These are phyloP conservation scores for Chrysolina haemoptera DNA, from an alignment of 2,888 invertebrate genomes.

Conservation along the genomic window DNA sequence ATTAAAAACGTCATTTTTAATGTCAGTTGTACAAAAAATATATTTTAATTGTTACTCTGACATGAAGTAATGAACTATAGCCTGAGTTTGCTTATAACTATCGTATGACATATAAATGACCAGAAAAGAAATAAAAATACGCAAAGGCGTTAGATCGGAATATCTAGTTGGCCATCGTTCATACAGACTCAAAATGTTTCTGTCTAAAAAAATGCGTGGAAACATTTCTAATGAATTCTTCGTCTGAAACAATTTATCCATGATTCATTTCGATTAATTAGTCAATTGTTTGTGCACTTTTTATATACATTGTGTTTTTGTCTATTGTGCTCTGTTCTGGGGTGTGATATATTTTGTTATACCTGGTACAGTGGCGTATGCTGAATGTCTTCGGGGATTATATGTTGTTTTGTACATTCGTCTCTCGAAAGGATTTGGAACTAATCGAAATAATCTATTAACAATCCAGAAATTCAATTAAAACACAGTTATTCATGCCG, in stretches of 20 bases:
- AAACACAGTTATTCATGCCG: slow-evolving; percentile 6
- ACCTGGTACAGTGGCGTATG: slow-evolving; percentile 70
- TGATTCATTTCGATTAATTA: slow-evolving; percentile 11
- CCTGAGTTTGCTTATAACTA: too few species aligned
- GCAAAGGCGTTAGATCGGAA: too few species aligned
- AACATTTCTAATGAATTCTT: too few species aligned
- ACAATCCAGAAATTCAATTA: slow-evolving; percentile 39
- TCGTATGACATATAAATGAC: too few species aligned
- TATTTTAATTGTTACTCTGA: too few species aligned
- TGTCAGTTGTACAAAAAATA: too few species aligned
- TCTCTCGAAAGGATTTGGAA: slow-evolving; percentile 71
- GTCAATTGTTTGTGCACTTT: slow-evolving; percentile 27
- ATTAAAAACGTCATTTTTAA: too few species aligned
- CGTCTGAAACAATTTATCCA: background rate
- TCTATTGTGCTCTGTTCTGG: slow-evolving; percentile 34
- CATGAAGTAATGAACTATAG: too few species aligned
- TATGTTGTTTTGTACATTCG: slow-evolving; percentile 69
- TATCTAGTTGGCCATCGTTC: too few species aligned
- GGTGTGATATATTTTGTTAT: slow-evolving; percentile 39
- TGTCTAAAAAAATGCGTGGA: too few species aligned
- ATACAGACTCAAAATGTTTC: too few species aligned
- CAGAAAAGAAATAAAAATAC: too few species aligned
- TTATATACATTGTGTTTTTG: slow-evolving; percentile 39
- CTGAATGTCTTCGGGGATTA: slow-evolving; percentile 69
- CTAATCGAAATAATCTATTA: slow-evolving; percentile 66